Evolutionary conservation across 2,888 invertebrate genomes (phyloP), one percentile per base, ranked within the genome.

Genomic region (Drosophila pseudotalamancana): DNA sequence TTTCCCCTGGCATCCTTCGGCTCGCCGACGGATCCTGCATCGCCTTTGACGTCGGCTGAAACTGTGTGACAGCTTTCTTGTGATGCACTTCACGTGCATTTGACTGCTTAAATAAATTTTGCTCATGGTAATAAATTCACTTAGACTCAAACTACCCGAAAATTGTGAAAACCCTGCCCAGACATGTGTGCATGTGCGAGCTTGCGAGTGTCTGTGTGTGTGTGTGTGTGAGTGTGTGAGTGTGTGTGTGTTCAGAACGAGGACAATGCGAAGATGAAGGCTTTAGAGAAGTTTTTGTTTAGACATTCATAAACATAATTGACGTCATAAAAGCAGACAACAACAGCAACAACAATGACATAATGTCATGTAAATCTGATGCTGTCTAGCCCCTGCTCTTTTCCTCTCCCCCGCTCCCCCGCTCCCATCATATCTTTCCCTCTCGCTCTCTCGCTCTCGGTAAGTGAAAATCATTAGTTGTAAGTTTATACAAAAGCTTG

Each of bases 51-150:
- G 72, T 76, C 56, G 56, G 66, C 61, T 19, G 45, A 62, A 55
- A 67, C 72, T 54, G 65, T 86, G 68, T 83, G 88, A 83, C 88
- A 83, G 86, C 71, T 87, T 81, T 76, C 86, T 73, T 82, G 76
- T 75, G 79, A 78, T 78, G 83, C 79, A 82, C 86, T 83, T 83
- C 83, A 83, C 88, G 83, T 83, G 88, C 88, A 83, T 78, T 83
- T 83, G 83, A 85, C 83, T 87, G 88, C 79, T 82, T 79, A 83
- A 85, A 82, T 83, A 83, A 82, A 87, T 83, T 85, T 82, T 73
- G 76, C 62, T 86, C 76, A 85, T 87, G 88, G 88, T 83, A 83
- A 83, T 83, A 87, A 83, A 83, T 83, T 83, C 79, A 87, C 83
- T 85, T 85, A 82, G 82, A 76, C 79, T 82, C 83, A 85, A 85